Evolutionary conservation across 2,797 vertebrate species (phyloP), one percentile per base, ranked within the genome.

Genomic region (Hafferia zeledoni): DNA sequence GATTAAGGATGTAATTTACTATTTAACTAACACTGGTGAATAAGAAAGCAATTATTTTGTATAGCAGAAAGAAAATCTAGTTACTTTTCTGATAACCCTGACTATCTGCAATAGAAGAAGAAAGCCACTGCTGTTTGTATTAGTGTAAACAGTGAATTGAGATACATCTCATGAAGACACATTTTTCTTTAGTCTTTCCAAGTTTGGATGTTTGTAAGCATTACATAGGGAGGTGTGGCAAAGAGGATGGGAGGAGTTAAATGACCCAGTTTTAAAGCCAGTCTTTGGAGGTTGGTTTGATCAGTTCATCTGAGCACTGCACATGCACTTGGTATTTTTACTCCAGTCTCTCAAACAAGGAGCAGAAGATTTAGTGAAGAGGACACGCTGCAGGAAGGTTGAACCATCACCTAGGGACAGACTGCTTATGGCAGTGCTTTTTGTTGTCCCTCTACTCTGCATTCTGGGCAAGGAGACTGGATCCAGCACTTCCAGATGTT

Each of bases 121-220:
- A 23, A 84, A 87, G 37, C 15, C 19, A 41, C 20, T 31, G 43
- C 55, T 83, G 53, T 75, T 95, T 59, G 23, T 76, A 3, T 69
- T 33, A 72, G 76, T 86, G 89, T 83, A 91, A 92, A 86, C 61
- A 86, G 55, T 63, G 41, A 77, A 43, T 67, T 60, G 49, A 70
- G 74, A 56, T 31, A 25, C 4, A 16, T 63, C 67, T 81, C 59
- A 83, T 90, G 81, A 71, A 83, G 61, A 75, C 30, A 35, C 19
- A 7, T 72, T 93, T 87, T 86, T 31, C 57, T 93, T 86, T 83
- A 79, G 59, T 87, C 76, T 95, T 82, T 82, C 65, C 23, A 68
- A 72, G 30, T 76, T 35, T 93, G 69, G 33, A n/a, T 85, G 27
- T 76, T 89, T 86, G 1, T 71, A 69, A 65, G 44, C 35, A 10